These are phyloP conservation scores for Acanthoscelides obtectus DNA, from an alignment of 2,888 invertebrate species.

Conservation along the genomic window DNA sequence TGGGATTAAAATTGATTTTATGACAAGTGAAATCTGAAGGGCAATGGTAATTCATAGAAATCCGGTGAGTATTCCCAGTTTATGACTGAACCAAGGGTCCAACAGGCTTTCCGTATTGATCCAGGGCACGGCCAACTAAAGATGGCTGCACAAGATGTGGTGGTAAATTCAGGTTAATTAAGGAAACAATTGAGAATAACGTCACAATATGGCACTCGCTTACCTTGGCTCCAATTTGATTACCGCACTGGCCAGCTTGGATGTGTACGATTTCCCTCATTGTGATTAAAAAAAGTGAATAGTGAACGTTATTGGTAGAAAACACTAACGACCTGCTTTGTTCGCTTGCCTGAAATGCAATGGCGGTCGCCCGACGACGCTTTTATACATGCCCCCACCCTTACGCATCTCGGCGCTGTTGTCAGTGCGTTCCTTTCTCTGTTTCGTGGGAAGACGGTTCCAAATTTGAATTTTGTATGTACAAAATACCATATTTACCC, in stretches of 20 bases:
- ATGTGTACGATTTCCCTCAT: constrained; percentile 94
- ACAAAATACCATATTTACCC: neutral
- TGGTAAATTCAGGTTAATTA: neutral
- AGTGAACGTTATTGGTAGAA: constrained; percentile 25
- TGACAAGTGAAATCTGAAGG: too few relatives aligned
- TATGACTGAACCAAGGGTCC: neutral
- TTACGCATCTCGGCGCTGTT: constrained; percentile 24
- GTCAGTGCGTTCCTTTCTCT: neutral
- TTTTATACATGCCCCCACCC: constrained; percentile 39
- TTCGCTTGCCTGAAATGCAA: constrained; percentile 36
- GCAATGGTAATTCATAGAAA: neutral
- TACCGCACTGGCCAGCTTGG: constrained; percentile 73
- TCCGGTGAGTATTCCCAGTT: neutral
- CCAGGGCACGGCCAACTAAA: neutral
- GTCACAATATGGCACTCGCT: constrained; percentile 25
- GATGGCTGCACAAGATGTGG: neutral
- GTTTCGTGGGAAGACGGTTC: neutral
- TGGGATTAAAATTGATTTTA: neutral
- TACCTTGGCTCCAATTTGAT: constrained; percentile 90
- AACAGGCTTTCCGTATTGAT: neutral
- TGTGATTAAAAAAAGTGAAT: constrained; percentile 27
- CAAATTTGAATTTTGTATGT: neutral
- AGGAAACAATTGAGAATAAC: neutral
- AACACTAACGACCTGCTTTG: constrained; percentile 34
- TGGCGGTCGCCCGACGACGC: constrained; percentile 24